A percentile compares a stretch with the other conserved stretches of the same genome.
phyloP scores from a whole-genome alignment of 2,888 invertebrate genomes.

The Eupithecia tripunctaria region DNA sequence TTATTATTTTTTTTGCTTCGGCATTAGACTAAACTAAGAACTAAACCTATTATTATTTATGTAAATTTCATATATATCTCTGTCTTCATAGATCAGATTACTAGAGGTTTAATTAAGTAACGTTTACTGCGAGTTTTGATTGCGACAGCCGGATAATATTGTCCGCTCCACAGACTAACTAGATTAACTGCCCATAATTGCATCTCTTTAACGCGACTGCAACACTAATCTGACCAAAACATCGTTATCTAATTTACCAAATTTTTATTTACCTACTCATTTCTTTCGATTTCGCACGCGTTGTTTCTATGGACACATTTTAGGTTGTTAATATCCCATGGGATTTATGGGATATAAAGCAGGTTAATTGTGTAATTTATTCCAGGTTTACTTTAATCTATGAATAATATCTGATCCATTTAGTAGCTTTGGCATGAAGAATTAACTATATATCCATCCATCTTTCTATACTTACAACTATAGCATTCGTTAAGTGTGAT shows the following conservation, averaged over 20 bases:
- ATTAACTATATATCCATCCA: too few relatives aligned
- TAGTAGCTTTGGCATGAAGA: not conserved
- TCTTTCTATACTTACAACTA: too few relatives aligned
- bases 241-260: not conserved
- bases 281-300: not conserved
- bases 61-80: too few relatives aligned
- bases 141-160: not conserved
- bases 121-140: not conserved
- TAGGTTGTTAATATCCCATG: not conserved
- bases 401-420: not conserved
- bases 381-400: too few relatives aligned
- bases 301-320: not conserved
- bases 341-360: not conserved
- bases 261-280: not conserved
- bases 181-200: not conserved
- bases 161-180: not conserved
- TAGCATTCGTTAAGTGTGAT: too few relatives aligned
- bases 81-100: not conserved
- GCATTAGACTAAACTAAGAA: too few relatives aligned
- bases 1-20: too few relatives aligned
- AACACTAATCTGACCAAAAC: not conserved
- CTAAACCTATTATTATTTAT: too few relatives aligned
- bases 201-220: not conserved
- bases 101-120: not conserved
- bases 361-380: not conserved